A percentile compares a stretch with the other conserved stretches of the same genome.
Conservation (phyloP, 2,113 vertebrate genomes). For the Columba janthina region DNA sequence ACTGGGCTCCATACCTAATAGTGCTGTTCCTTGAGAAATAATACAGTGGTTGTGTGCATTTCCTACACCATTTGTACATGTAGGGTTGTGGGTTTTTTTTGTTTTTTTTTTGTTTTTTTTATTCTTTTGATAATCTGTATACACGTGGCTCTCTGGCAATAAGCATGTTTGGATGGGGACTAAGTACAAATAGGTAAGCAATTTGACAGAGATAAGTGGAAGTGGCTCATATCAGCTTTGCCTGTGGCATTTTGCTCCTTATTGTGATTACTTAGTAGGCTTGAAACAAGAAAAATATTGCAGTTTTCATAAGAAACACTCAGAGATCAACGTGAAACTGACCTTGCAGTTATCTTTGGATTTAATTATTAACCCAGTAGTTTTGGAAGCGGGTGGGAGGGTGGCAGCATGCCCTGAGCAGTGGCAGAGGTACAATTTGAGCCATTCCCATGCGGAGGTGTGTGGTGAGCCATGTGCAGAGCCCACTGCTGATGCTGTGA, state of each 20-base stretch:
- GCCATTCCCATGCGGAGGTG: fast-evolving
- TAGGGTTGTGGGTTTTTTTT: too few relatives aligned
- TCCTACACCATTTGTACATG: background rate
- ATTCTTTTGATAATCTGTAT: background rate
- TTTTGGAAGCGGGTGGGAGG: background rate
- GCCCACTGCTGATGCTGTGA: fast-evolving
- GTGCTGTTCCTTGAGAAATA: background rate
- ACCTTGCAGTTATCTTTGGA: background rate
- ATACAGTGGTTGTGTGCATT: background rate
- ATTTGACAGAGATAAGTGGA: background rate
- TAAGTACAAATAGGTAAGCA: background rate
- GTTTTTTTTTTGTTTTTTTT: background rate
- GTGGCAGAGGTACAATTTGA: background rate
- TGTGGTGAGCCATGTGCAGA: fast-evolving
- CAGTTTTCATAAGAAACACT: background rate
- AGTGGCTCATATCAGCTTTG: background rate
- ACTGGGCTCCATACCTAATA: background rate
- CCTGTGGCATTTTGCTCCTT: background rate
- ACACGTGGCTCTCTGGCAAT: background rate
- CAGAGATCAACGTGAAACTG: background rate
- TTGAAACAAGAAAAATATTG: background rate
- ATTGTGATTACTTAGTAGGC: background rate
- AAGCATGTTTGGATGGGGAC: background rate
- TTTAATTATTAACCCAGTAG: background rate
- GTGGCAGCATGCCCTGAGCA: background rate